Evolutionary conservation across 2,888 invertebrate species (phyloP).

Genomic region (Drosophila histrio): DNA sequence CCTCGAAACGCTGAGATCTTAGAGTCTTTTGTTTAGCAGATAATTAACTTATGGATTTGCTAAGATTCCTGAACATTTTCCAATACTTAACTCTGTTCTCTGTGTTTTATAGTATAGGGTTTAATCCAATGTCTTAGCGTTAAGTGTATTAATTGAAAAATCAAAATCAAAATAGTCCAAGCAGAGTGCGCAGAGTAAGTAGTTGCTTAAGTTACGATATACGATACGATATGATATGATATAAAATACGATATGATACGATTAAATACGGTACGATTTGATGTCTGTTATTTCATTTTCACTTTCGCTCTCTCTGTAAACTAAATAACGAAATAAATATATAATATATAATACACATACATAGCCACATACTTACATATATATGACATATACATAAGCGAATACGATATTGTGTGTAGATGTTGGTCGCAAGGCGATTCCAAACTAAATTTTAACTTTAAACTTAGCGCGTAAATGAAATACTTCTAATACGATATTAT

Average conservation of each 20-base stretch:
- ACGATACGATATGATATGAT: constrained; percentile 9
- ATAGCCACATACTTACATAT: constrained; percentile 2
- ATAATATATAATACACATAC: constrained; percentile 5
- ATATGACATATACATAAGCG: constrained; percentile 10
- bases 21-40: not conserved
- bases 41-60: not conserved
- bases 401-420: constrained; percentile 33
- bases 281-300: constrained; percentile 31
- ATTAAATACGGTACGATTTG: constrained; percentile 30
- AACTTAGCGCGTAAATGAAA: constrained; percentile 54
- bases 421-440: constrained; percentile 66
- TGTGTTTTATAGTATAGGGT: constrained; percentile 1
- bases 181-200: constrained; percentile 41
- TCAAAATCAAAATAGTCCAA: constrained; percentile 52
- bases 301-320: constrained; percentile 51
- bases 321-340: constrained; percentile 35
- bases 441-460: constrained; percentile 62
- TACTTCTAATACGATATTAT: constrained; percentile 54
- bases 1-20: not conserved
- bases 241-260: constrained; percentile 2
- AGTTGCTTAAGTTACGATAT: constrained; percentile 29
- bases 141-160: constrained; percentile 25
- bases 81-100: not conserved
- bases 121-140: not conserved
- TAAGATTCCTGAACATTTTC: not conserved